Base-by-base conservation (phyloP, 53 echinoderm and acorn worm species). In the Actinopyga echinites region DNA sequence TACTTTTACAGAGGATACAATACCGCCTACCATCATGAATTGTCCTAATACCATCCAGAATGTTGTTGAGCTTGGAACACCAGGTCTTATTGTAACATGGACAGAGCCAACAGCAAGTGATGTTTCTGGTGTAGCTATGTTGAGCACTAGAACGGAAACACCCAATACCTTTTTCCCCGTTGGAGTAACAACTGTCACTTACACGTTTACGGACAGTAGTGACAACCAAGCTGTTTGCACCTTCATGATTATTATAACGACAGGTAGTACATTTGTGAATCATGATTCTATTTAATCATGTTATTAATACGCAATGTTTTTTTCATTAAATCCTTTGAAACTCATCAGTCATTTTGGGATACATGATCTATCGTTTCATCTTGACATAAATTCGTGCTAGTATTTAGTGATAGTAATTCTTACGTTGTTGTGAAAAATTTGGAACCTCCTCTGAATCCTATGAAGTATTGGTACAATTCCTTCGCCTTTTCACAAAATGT, bases 61-160 rank as follows among this genome's bases (percentile, higher is more conserved):
- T 9, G 40, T 31, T 17, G 44, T 86, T 56, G 86, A 86, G 69
- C 67, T 86, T 15, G 86, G 86, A 8, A 40, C 6, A 13, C 15
- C 42, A 2, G 80, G 86, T 23, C 52, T 62, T 20, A 8, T 13
- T 62, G 63, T 62, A 12, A 1, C 63, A 62, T 62, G 63, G 63
- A 30, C 31, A 0, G 28, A 62, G 22, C 63, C 63, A 62, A 10
- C 63, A 21, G 63, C 63, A 24, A 62, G 28, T 11, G 63, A 62
- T 24, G 8, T 62, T 25, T 62, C 63, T 24, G 63, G 63, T 24
- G 63, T 31, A 2, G 28, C 28, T 11, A 62, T 62, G 28, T 0
- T 62, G 9, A 30, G 28, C 28, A 49, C 49, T 2, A 28, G 31
- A 24, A 62, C 25, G 0, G 1, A 62, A 12, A 0, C 15, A 30